Base-by-base conservation (phyloP, 2,113 vertebrate species). In the Etia nguti region DNA sequence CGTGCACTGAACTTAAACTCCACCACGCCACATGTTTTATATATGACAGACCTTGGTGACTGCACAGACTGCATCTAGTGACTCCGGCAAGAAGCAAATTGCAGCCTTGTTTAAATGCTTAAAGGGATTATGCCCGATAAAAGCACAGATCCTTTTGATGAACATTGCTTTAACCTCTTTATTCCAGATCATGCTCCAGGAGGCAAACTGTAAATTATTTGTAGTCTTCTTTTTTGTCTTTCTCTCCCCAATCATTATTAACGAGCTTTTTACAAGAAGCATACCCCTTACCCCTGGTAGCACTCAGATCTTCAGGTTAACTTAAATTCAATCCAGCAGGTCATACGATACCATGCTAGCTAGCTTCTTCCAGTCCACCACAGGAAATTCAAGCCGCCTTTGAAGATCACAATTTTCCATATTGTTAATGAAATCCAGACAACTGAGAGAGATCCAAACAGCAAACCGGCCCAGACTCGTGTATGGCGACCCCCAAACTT, bases 361-460 rank as follows among this genome's bases (percentile, higher is more conserved):
- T 89, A 81, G 86, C 81, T 89, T 88, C 92, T 91, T 91, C 86
- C 87, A 93, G 88, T 84, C 88, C 79, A 88, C 84, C 87, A 89
- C 92, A 95, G 94, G 95, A 96, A 95, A 95, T 95, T 92, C 88
- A 88, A 93, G 87, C 86, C 3, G 62, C 93, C 94, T 96, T 96
- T 96, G 95, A 96, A 95, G 94, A 92, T 89, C 87, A 56, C 90
- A 88, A 83, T 92, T 96, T 95, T 95, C 90, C 92, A 91, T 94
- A 92, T 94, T 92, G 94, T 88, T 96, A 96, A 96, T 96, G 94
- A 94, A 95, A 95, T 89, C 94, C 96, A 96, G 95, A 89, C 92
- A 89, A 80, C 73, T 79, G 29, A 29, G 77, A 86, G 85, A 52
- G 79, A 89, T 91, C 84, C 80, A 73, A 88, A 89, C 22, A 85